A percentile compares a stretch with the other conserved stretches of the same genome.
Evolutionary conservation across 2,113 vertebrate species (phyloP).

Genomic region (Gambusia holbrooki): DNA sequence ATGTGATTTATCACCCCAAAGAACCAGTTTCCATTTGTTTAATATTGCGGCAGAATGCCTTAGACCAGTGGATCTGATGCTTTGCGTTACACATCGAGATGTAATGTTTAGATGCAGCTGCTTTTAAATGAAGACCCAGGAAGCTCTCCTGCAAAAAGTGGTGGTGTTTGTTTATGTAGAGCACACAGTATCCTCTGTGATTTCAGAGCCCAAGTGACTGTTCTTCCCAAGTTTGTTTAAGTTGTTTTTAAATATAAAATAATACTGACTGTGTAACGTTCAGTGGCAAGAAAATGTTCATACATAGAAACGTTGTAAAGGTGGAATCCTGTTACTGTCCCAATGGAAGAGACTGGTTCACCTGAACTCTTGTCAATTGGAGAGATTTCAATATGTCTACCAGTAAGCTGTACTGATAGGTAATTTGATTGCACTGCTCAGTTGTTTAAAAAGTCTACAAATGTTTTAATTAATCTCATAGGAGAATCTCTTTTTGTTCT

Average conservation of each 20-base stretch:
- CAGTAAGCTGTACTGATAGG: not conserved
- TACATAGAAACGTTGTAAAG: too few relatives aligned
- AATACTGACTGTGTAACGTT: too few relatives aligned
- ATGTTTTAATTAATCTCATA: not conserved
- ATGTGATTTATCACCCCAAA: too few relatives aligned
- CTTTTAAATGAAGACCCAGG: too few relatives aligned
- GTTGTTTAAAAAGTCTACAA: too few relatives aligned
- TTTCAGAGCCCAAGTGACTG: not conserved
- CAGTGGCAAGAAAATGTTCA: too few relatives aligned
- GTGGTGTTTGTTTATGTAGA: not conserved
- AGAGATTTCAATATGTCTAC: not conserved
- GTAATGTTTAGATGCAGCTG: too few relatives aligned
- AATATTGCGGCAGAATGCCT: not conserved
- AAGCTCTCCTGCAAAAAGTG: not conserved
- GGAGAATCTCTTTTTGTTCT: slow-evolving; percentile 4
- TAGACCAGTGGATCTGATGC: too few relatives aligned
- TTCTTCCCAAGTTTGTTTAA: not conserved
- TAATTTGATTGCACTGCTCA: not conserved
- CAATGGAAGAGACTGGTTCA: too few relatives aligned
- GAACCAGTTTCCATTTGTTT: not conserved
- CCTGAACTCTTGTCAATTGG: too few relatives aligned
- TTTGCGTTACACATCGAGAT: not conserved
- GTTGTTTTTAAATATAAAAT: too few relatives aligned
- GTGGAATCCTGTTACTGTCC: too few relatives aligned
- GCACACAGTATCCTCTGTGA: not conserved